Conservation (phyloP, 2,113 vertebrate genomes). For the Eretmochelys imbricata region DNA sequence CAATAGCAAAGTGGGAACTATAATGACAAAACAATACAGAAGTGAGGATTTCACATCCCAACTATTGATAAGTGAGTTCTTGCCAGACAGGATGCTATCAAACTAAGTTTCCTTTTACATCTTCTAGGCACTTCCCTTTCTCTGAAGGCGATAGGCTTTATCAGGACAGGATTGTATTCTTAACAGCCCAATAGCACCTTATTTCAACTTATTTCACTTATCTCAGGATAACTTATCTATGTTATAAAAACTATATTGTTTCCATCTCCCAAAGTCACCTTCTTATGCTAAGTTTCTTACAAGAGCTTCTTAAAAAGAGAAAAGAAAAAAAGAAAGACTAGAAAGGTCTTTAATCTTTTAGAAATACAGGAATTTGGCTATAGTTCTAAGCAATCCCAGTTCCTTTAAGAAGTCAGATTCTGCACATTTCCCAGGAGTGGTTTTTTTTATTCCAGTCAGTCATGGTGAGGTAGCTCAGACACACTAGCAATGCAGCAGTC, state of each 20-base stretch:
- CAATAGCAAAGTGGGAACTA: too few species aligned
- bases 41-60: too few species aligned
- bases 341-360: slow-evolving; percentile 57
- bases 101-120: too few species aligned
- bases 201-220: too few species aligned
- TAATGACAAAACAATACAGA: too few species aligned
- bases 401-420: slow-evolving; percentile 44
- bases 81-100: too few species aligned
- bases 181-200: too few species aligned
- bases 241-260: slow-evolving; percentile 26
- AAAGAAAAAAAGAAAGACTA: slow-evolving; percentile 18
- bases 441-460: not conserved
- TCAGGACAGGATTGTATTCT: too few species aligned
- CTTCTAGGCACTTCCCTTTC: too few species aligned
- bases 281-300: slow-evolving; percentile 33
- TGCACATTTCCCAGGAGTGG: slow-evolving; percentile 26
- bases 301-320: slow-evolving; percentile 31
- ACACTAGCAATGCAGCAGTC: not conserved
- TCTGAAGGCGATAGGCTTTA: too few species aligned
- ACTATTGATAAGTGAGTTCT: too few species aligned
- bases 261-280: slow-evolving; percentile 47
- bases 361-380: slow-evolving; percentile 48
- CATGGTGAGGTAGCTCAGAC: not conserved
- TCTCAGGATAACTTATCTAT: slow-evolving; percentile 9
- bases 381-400: slow-evolving; percentile 61